phyloP scores from a whole-genome alignment of 1,140 invertebrate genomes.

The Zaprionus inermis region DNA sequence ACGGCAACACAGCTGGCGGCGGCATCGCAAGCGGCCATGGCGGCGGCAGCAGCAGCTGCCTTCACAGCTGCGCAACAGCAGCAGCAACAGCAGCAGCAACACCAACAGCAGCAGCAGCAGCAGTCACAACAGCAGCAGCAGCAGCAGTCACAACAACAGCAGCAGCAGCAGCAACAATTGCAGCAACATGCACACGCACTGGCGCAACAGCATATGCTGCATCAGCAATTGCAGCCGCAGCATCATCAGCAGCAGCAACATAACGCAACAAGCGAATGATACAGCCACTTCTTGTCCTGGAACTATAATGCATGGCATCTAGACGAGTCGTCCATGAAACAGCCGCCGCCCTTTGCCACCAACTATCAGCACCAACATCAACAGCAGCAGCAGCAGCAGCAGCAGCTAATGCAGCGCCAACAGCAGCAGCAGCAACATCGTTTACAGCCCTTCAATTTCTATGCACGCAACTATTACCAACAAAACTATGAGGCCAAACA shows the following conservation, averaged over 20 bases:
- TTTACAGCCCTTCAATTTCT: conserved; percentile 37
- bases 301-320: conserved; percentile 74
- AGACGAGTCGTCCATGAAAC: conserved; percentile 66
- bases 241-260: conserved; percentile 78
- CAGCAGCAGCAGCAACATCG: conserved; percentile 46
- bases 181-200: conserved; percentile 83
- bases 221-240: conserved; percentile 68
- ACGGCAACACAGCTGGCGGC: conserved; percentile 80
- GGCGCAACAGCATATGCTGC: conserved; percentile 75
- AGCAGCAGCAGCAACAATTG: conserved; percentile 58
- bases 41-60: conserved; percentile 79
- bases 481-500: conserved; percentile 34
- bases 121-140: conserved; percentile 53
- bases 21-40: conserved; percentile 74
- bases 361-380: conserved; percentile 46
- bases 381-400: conserved; percentile 49
- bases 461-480: conserved; percentile 51
- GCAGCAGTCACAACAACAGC: conserved; percentile 53
- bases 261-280: conserved; percentile 83
- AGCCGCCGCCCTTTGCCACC: conserved; percentile 55
- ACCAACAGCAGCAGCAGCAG: conserved; percentile 65
- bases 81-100: conserved; percentile 80
- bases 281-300: conserved; percentile 79
- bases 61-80: conserved; percentile 67
- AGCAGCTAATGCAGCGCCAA: conserved; percentile 41